These are phyloP conservation scores for Aix galericulata DNA, from an alignment of 2,113 vertebrate genomes.

Conservation along the genomic window DNA sequence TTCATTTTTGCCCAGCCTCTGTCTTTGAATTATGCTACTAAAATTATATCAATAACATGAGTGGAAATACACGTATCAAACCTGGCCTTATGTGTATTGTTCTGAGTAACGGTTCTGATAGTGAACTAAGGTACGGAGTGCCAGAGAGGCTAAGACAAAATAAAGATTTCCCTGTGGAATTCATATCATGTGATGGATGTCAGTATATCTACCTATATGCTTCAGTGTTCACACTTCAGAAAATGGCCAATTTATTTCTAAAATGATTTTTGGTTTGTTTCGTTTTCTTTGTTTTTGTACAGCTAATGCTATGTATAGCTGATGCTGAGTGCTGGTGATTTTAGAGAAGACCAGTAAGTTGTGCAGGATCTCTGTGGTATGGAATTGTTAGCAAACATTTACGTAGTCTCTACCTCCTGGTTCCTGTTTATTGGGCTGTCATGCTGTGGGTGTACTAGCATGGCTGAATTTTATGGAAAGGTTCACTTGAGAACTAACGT, in stretches of 20 bases:
- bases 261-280: not conserved
- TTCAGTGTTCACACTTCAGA: not conserved
- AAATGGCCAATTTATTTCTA: not conserved
- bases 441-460: too few species aligned
- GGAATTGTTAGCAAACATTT: not conserved
- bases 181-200: not conserved
- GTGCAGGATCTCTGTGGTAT: too few species aligned
- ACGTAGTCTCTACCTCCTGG: not conserved
- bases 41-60: not conserved
- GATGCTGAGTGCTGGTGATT: not conserved
- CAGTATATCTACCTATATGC: not conserved
- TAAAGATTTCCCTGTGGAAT: not conserved
- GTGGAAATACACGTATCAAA: not conserved
- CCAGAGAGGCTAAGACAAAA: not conserved
- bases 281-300: not conserved
- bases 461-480: not conserved
- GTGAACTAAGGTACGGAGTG: not conserved
- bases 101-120: not conserved
- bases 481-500: not conserved
- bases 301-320: too few species aligned
- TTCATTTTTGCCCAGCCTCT: not conserved
- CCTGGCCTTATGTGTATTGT: not conserved
- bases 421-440: not conserved
- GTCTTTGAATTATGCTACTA: not conserved
- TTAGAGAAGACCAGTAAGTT: not conserved